Base-by-base conservation (phyloP, 2,888 invertebrate species). In the Aethes cnicana region DNA sequence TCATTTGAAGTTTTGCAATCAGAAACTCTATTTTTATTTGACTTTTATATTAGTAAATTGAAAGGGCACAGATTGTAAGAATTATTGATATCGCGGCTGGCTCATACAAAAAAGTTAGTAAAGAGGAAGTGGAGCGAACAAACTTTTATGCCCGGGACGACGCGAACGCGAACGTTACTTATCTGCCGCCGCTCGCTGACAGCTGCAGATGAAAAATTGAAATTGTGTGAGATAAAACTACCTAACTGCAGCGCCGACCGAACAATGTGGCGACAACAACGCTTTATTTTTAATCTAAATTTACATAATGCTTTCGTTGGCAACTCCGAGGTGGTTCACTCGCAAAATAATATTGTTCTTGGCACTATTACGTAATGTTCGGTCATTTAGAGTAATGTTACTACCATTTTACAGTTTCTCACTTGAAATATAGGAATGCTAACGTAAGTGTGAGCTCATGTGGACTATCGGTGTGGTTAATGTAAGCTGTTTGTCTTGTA, bases 161-260 rank as follows among this genome's bases (percentile, higher is more conserved):
- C 75, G 76, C 74, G 74, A 78, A 72, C 77, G 78, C 76, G 78
- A 74, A 71, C 82, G 86, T 87, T 87, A 88, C 87, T 87, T 89
- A 89, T 89, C 88, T 87, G 72, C 79, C 77, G 71, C 77, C 76
- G 81, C 75, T 77, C 74, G 86, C 87, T 86, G 88, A 88, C 87
- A 86, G 88, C 80, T 84, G 84, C 88, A 89, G 86, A 88, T 89
- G 88, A 89, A 89, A 88, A 88, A 89, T 89, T 89, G 88, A 89
- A 89, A 88, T 88, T 86, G 87, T 87, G 82, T 78, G 86, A 87
- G 89, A 88, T 88, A 89, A 89, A 89, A 88, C 84, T 81, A 84
- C 83, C 84, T 80, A 84, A 84, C 85, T 83, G 80, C 81, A 68
- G 74, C 81, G 74, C 76, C 77, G 65, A 58, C 75, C 75, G 74